Base-by-base conservation (phyloP, 23 tunicate genomes). In the Styela clava region DNA sequence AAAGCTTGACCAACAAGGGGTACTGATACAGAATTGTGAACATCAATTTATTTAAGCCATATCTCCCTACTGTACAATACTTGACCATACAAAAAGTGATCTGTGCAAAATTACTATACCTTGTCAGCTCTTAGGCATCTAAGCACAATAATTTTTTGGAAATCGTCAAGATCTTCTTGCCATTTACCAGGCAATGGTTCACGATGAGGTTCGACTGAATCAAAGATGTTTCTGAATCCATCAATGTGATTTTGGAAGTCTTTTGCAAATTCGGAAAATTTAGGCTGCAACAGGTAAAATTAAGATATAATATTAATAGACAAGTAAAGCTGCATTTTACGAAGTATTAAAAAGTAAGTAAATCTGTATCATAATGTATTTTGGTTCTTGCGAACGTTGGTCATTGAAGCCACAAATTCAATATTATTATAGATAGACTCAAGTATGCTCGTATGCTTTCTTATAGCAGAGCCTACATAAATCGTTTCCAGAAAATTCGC, bases 121-220 rank as follows among this genome's bases (percentile, higher is more conserved):
- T 73, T 88, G 85, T 93, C 98, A 24, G 93, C 89, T 36, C 98
- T 74, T 44, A 93, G 73, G 74, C 98, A 93, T 16, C 98, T 85
- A 0, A 93, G 84, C 56, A 93, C 85, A 72, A 93, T 81, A 61
- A 93, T 87, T 73, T 84, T 84, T 70, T 93, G 98, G 64, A 93
- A 93, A 76, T 88, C 91, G 62, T 93, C 98, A 62, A 93, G 36
- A 0, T 84, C 74, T 2, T 84, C 82, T 24, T 79, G 35, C 98
- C 98, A 93, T 32, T 69, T 44, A 22, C 89, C 98, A 18, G 98
- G 98, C 63, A 87, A 24, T 2, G 76, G 74, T 68, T 93, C 98
- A 32, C 92, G 30, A 44, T 96, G 99, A 19, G 99, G 99, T 34
- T 91, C 89, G 18, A 79, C 52, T 33, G 97, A 91, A 74, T 91